Percentiles rank a stretch among this genome's conserved stretches.
Conservation (phyloP, 2,888 invertebrate species). For the Operophtera brumata region DNA sequence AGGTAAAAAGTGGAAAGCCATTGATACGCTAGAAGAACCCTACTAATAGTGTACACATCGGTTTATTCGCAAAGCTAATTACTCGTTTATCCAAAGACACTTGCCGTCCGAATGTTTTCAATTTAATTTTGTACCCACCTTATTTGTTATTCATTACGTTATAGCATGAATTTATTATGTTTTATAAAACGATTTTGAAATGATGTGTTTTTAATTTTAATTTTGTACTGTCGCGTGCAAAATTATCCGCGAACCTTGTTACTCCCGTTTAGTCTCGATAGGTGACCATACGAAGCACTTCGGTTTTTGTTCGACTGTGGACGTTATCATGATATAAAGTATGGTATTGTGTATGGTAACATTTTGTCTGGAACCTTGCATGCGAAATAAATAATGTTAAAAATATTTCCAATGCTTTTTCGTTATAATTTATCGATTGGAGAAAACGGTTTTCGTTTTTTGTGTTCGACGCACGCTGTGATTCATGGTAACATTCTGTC, state of each 20-base stretch:
- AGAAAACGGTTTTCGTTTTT: too few species aligned
- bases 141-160: slow-evolving; percentile 68
- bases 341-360: background rate
- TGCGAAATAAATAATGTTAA: background rate
- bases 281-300: too few species aligned
- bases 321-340: too few species aligned
- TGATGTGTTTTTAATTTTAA: slow-evolving; percentile 13
- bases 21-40: too few species aligned
- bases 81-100: slow-evolving; percentile 47
- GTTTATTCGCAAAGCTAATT: background rate
- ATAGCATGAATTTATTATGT: slow-evolving; percentile 76
- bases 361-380: background rate
- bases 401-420: too few species aligned
- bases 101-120: slow-evolving; percentile 63
- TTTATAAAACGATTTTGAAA: slow-evolving; percentile 66
- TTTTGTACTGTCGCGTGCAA: too few species aligned
- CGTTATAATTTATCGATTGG: too few species aligned
- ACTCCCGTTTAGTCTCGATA: too few species aligned
- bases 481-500: background rate
- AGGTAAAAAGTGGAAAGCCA: too few species aligned
- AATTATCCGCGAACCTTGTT: too few species aligned
- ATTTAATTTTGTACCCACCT: slow-evolving; percentile 64
- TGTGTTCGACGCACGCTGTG: too few species aligned
- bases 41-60: slow-evolving; percentile 25
- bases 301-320: too few species aligned